Evolutionary conservation across 2,113 vertebrate genomes (phyloP), one percentile per base, ranked within the genome.

Genomic region (Colius striatus): DNA sequence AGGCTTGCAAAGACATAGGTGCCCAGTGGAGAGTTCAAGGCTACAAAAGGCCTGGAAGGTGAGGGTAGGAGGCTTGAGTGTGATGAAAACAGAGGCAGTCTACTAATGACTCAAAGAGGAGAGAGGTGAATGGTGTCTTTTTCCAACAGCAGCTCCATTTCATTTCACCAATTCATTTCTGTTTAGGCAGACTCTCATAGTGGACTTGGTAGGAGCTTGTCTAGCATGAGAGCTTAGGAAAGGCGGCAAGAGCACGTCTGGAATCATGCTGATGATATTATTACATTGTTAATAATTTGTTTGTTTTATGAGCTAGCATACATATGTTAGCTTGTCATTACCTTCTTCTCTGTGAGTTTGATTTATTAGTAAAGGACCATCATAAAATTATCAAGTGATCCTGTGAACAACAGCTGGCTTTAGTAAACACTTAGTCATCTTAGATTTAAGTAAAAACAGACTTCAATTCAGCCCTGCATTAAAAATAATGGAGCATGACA

Each of bases 391-490:
- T 85, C 73, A 88, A 62, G 79, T 32, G 38, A 66, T 84, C 65
- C 29, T 66, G 48, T 92, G 92, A 96, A 94, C 89, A 57, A 21
- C 96, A 97, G 97, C 90, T 97, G 97, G 67, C 55, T 58, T 94
- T 88, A 91, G 94, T 96, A 95, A 97, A 94, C 75, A 84, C 74
- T 93, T 92, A 91, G 65, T 95, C 86, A 70, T 87, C 67, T 55
- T 53, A 17, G 21, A 41, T 96, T 94, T 96, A 97, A 97, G 91
- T 91, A 87, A 95, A 98, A 97, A 27, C 97, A 97, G 96, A 89
- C 81, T 92, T 87, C 48, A 90, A 70, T 85, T 97, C 94, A 97
- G 80, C 41, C 67, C 82, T 65, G 68, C 66, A 67, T 67, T 77
- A 80, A 86, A 51, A 92, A 29, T 63, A 60, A 63, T 9, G 53